Percentiles rank a stretch among this genome's conserved stretches.
These are phyloP conservation scores for Centrocercus urophasianus DNA, from an alignment of 2,113 vertebrate species.

Conservation along the genomic window DNA sequence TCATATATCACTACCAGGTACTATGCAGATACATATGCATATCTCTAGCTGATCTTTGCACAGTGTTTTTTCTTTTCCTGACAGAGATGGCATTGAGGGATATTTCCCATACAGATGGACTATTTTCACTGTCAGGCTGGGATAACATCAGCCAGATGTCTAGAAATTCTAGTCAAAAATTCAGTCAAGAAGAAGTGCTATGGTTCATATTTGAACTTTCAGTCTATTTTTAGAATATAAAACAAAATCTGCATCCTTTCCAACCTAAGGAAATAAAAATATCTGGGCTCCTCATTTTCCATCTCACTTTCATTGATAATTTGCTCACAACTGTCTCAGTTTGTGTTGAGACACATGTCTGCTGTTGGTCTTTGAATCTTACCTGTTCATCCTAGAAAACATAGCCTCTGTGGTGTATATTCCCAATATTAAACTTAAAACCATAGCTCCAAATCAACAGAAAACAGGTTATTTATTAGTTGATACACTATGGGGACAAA, in stretches of 20 bases:
- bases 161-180: not conserved
- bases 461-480: not conserved
- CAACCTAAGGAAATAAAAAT: not conserved
- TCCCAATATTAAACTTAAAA: not conserved
- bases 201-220: not conserved
- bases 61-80: not conserved
- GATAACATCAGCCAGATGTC: not conserved
- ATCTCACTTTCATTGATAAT: not conserved
- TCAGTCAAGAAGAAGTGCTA: not conserved
- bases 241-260: not conserved
- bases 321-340: not conserved
- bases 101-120: not conserved
- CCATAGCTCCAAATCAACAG: rapidly evolving
- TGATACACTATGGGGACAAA: not conserved
- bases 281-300: not conserved
- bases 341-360: not conserved
- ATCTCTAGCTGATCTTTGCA: not conserved
- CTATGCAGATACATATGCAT: not conserved
- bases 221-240: not conserved
- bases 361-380: not conserved
- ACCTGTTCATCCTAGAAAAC: not conserved
- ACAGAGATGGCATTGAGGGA: not conserved
- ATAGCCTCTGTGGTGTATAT: not conserved
- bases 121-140: not conserved
- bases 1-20: not conserved